Conservation (phyloP, 2,888 invertebrate species). For the Atethmia centrago region DNA sequence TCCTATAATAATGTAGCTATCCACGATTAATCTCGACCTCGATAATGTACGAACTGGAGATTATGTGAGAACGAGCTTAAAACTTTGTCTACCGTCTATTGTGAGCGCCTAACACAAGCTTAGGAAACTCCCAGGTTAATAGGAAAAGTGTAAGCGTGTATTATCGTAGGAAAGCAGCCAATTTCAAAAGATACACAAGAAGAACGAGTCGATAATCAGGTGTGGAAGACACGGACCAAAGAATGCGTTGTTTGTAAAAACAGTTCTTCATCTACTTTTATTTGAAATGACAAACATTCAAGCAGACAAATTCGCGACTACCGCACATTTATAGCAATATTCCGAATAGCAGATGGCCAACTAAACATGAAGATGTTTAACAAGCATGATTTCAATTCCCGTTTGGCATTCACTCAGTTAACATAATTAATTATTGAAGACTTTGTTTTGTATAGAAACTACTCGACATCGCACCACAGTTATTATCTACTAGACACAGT, state of each 20-base stretch:
- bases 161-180: constrained; percentile 42
- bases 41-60: constrained; percentile 55
- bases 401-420: constrained; percentile 45
- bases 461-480: constrained; percentile 61
- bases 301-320: neutral
- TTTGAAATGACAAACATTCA: neutral
- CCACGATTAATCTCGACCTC: constrained; percentile 50
- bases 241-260: too few relatives aligned
- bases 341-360: constrained; percentile 18
- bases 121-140: constrained; percentile 56
- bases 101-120: constrained; percentile 57
- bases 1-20: constrained; percentile 28
- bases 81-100: constrained; percentile 61
- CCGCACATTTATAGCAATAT: neutral
- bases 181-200: constrained; percentile 52
- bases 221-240: neutral
- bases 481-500: constrained; percentile 66
- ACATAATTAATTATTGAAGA: constrained; percentile 56
- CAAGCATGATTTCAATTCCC: constrained; percentile 34
- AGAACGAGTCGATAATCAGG: constrained; percentile 9
- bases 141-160: constrained; percentile 55
- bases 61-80: constrained; percentile 64
- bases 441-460: constrained; percentile 68
- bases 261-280: neutral
- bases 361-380: constrained; percentile 31